Percentiles rank a stretch among this genome's conserved stretches.
Conservation (phyloP, 2,888 invertebrate species). For the Amblyjoppa fuscipennis region DNA sequence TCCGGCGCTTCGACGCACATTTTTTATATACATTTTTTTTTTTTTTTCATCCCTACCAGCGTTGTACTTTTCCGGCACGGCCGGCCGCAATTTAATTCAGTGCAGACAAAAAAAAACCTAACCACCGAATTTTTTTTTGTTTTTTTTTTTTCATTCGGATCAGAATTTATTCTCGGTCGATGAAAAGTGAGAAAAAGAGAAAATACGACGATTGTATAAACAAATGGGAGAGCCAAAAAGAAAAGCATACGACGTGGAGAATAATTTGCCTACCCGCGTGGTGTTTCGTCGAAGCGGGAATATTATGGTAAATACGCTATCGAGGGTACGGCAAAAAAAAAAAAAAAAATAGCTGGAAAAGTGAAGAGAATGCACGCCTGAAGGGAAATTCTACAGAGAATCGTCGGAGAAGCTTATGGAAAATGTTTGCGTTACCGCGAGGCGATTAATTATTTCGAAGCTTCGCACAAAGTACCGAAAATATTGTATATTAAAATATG, state of each 20-base stretch:
- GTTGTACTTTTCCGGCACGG: constrained; percentile 49
- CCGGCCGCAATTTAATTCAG: constrained; percentile 66
- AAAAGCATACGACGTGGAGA: neutral
- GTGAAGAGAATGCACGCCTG: neutral
- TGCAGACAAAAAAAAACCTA: constrained; percentile 54
- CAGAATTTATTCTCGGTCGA: constrained; percentile 60
- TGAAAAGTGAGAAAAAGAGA: constrained; percentile 2
- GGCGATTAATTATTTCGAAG: neutral
- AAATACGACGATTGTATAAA: neutral
- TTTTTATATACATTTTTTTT: constrained; percentile 61
- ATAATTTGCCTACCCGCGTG: neutral
- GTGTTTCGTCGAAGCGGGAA: neutral
- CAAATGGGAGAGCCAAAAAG: neutral
- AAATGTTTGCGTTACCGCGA: neutral
- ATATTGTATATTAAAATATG: too few species aligned
- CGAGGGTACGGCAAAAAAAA: neutral
- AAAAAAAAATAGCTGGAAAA: neutral
- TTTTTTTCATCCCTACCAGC: constrained; percentile 47
- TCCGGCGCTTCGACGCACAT: constrained; percentile 58
- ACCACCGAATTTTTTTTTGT: constrained; percentile 16
- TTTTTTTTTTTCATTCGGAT: constrained; percentile 30
- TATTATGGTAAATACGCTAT: constrained; percentile 24
- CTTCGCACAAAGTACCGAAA: neutral
- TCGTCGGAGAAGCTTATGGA: neutral
- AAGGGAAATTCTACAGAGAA: neutral